phyloP scores from a whole-genome alignment of 2,797 vertebrate species.

The Oreochromis grahami region DNA sequence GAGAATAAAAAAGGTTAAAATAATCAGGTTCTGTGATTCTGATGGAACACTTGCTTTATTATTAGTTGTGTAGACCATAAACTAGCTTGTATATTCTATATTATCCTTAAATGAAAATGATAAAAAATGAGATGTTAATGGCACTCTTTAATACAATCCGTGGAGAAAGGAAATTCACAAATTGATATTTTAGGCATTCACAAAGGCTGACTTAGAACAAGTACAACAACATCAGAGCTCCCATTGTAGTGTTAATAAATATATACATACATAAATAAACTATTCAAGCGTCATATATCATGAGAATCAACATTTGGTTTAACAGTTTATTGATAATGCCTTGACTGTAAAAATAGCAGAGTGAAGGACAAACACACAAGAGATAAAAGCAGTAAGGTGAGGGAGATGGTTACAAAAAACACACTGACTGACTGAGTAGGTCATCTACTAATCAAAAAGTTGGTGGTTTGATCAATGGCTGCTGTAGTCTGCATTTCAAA shows the following conservation, averaged over 20 bases:
- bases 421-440: neutral
- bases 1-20: neutral
- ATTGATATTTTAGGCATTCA: neutral
- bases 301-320: slow-evolving; percentile 17
- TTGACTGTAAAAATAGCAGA: slow-evolving; percentile 19
- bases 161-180: neutral
- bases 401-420: slow-evolving; percentile 29
- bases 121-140: neutral
- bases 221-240: slow-evolving; percentile 2
- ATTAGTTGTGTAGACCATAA: neutral
- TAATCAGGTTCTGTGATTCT: neutral
- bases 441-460: neutral
- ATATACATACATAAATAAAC: neutral
- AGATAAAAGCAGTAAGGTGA: slow-evolving; percentile 30
- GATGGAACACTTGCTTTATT: neutral
- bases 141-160: neutral
- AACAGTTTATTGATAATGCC: slow-evolving; percentile 12
- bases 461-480: neutral
- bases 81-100: neutral
- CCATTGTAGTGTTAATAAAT: neutral
- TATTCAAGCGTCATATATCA: neutral
- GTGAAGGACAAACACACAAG: slow-evolving; percentile 34
- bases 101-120: neutral
- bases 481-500: neutral
- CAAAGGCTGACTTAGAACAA: neutral